A percentile compares a stretch with the other conserved stretches of the same genome.
phyloP scores from a whole-genome alignment of 2,888 invertebrate species.

The Meta bourneti region DNA sequence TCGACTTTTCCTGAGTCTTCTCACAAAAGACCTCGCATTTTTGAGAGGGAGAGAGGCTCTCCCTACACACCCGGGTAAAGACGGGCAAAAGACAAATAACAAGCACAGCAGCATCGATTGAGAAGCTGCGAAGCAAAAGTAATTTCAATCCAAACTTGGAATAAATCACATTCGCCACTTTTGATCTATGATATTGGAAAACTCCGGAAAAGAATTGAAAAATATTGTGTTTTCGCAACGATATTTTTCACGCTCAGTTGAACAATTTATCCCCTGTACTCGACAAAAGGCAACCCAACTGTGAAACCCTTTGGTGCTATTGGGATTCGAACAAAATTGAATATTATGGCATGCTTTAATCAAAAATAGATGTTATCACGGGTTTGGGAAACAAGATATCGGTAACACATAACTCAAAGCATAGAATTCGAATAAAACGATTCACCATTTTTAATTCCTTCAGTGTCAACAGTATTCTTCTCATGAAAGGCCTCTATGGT shows the following conservation, averaged over 20 bases:
- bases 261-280: conserved; percentile 10
- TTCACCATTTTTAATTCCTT: not conserved
- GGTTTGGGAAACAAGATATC: not conserved
- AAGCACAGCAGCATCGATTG: conserved; percentile 55
- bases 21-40: conserved; percentile 39
- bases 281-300: not conserved
- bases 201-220: conserved; percentile 57
- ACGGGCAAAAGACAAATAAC: conserved; percentile 46
- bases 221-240: conserved; percentile 48
- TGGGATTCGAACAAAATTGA: conserved; percentile 6
- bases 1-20: conserved; percentile 34
- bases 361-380: not conserved
- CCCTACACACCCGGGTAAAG: not conserved
- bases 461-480: not conserved
- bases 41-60: conserved; percentile 14
- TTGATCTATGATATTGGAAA: conserved; percentile 68
- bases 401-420: not conserved
- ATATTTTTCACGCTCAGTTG: conserved; percentile 44
- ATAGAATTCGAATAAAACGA: not conserved
- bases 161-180: conserved; percentile 65
- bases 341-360: conserved; percentile 22
- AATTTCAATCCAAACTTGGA: conserved; percentile 67
- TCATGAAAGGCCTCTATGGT: no score
- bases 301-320: conserved; percentile 1
- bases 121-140: conserved; percentile 63